Evolutionary conservation across 2,888 invertebrate species (phyloP), one percentile per base, ranked within the genome.

Genomic region (Hedychridium roseum): DNA sequence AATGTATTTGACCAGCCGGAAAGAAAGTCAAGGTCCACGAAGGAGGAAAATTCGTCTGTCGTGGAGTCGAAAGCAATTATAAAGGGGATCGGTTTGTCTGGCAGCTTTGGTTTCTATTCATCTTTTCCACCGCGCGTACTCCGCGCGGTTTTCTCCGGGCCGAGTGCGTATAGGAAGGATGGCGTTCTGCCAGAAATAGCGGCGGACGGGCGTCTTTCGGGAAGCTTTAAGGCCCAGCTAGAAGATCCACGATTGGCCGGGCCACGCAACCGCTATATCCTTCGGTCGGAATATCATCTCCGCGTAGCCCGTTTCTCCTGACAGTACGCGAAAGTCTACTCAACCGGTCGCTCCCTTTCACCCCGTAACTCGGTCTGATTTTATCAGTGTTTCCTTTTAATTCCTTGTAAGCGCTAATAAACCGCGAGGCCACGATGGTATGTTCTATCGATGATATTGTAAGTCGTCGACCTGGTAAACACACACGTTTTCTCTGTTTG

Each of bases 401-500:
- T 15, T 15, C 3, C 31, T 7, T 4, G 31, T 31, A 16, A 31
- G 15, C 31, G 31, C 16, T 15, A 31, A 31, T 31, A 37, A 38
- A 31, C 57, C 52, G 38, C 47, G 49, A 57, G 62, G 66, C 63
- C 74, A 72, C 70, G 71, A 78, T 78, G 78, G 78, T 78, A 78
- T 78, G 78, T 78, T 76, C 76, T 65, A 75, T 78, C 71, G 76
- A 78, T 77, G 76, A 77, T 77, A 74, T 78, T 66, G 78, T 78
- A 78, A 78, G 78, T 78, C 76, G 75, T 68, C 74, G 71, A 68
- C 73, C 74, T 76, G 77, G 78, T 78, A 78, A 78, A 76, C 70
- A 60, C 64, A 67, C 73, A 72, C 68, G 62, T 61, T 56, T 54
- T 60, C 62, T 65, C 60, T 66, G 60, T 49, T 43, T 27, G 37